A percentile compares a stretch with the other conserved stretches of the same genome.
Conservation (phyloP, 2,113 vertebrate species). For the Pterophyllum scalare region DNA sequence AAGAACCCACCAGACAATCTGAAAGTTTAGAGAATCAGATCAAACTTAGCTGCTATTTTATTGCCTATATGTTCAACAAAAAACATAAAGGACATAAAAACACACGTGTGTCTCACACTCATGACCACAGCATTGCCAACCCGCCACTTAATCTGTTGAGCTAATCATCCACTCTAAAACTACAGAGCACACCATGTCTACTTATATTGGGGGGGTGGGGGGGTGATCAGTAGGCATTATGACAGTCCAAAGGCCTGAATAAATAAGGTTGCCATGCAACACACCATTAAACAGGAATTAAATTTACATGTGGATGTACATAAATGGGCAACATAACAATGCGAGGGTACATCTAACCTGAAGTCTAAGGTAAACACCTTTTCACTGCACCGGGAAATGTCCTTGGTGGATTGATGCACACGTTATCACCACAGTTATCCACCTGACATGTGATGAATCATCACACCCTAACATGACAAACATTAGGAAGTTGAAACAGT, state of each 20-base stretch:
- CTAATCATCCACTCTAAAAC: neutral
- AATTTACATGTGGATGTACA: neutral
- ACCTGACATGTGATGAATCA: constrained; percentile 10
- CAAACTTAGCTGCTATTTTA: neutral
- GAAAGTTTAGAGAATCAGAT: neutral
- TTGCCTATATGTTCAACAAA: neutral
- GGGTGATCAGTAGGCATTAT: neutral
- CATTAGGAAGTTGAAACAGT: constrained; percentile 10
- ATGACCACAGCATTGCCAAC: neutral
- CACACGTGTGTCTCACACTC: neutral
- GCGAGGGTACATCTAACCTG: too few species aligned
- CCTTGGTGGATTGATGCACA: neutral
- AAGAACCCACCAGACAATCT: neutral
- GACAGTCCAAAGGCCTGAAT: neutral
- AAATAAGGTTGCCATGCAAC: neutral
- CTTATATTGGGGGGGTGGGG: neutral
- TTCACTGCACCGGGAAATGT: neutral
- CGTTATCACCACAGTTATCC: neutral
- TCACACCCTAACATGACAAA: neutral
- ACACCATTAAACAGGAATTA: neutral
- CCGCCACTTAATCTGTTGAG: neutral
- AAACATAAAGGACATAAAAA: neutral
- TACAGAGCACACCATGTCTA: neutral
- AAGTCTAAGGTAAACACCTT: neutral
- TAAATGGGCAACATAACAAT: neutral